Evolutionary conservation across 2,888 invertebrate genomes (phyloP), one percentile per base, ranked within the genome.

Genomic region (Lumbricus terrestris): DNA sequence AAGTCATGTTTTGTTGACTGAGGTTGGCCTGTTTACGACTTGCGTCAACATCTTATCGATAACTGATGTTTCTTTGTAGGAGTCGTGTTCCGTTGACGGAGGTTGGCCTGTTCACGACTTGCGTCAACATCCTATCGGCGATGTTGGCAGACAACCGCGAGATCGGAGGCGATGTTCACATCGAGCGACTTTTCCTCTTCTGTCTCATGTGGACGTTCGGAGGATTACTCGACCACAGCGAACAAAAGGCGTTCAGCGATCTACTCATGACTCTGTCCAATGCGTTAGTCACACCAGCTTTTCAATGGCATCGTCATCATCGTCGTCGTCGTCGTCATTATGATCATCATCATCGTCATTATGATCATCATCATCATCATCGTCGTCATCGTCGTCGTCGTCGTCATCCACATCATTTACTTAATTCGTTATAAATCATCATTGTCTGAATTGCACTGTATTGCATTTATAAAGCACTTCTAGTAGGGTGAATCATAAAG

Each of bases 181-280:
- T 94, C 35, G 91, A 91, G 88, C 91, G 95, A 83, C 93, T 95
- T 23, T 95, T 93, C 91, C 92, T 95, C 54, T 95, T 95, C 93
- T 95, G 95, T 92, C 94, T 95, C 88, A 94, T 95, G 91, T 95
- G 95, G 95, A 93, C 95, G 29, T 95, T 94, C 92, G 95, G 95
- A 69, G 94, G 94, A 20, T 92, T 95, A 16, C 93, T 95, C 33
- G 94, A 94, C 47, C 92, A 93, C 35, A 91, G 92, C 90, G 95
- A 95, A 91, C 92, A 94, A 90, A 94, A 94, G 91, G 92, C 91
- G 1, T 95, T 95, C 93, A 94, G 94, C 91, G 94, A 94, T 90
- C 93, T 95, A 16, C 93, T 95, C 15, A 94, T 94, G 90, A 94
- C 93, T 20, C 92, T 95, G 23, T 94, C 95, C 42, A 93, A 94